Percentiles rank a stretch among this genome's conserved stretches.
phyloP scores from a whole-genome alignment of 2,797 vertebrate species.

The Phoxinus dragarum region DNA sequence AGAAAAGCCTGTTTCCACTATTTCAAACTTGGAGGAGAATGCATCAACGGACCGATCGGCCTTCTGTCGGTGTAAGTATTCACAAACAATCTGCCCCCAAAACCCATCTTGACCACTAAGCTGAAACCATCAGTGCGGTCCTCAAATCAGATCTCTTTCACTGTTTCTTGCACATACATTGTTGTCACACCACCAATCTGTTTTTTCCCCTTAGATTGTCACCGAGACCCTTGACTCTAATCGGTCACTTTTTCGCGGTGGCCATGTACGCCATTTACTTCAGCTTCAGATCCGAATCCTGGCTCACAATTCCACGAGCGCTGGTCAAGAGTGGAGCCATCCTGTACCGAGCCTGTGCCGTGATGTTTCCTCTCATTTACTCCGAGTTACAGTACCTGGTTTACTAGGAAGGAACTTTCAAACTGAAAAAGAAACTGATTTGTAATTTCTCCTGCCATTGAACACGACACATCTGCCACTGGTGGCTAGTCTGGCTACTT shows the following conservation, averaged over 20 bases:
- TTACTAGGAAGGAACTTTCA: conserved; percentile 72
- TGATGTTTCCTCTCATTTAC: conserved; percentile 96
- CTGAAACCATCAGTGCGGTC: background rate
- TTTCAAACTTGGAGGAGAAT: conserved; percentile 94
- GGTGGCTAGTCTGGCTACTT: no score
- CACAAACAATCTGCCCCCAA: background rate
- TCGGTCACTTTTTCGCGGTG: conserved; percentile 95
- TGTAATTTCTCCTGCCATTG: background rate
- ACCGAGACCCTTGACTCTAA: conserved; percentile 88
- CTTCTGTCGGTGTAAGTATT: conserved; percentile 92
- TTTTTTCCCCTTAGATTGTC: conserved; percentile 79
- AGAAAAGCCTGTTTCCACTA: conserved; percentile 94
- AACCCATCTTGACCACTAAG: background rate
- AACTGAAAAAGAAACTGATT: background rate
- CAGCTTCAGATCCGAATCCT: conserved; percentile 92
- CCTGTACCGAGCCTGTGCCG: conserved; percentile 88
- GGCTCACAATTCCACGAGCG: conserved; percentile 89
- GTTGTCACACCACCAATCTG: background rate
- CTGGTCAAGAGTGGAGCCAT: conserved; percentile 83
- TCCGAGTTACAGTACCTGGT: conserved; percentile 91
- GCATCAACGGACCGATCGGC: conserved; percentile 88
- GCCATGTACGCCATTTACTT: conserved; percentile 90
- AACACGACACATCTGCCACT: background rate
- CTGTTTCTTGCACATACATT: background rate
- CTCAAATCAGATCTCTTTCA: background rate